phyloP scores from a whole-genome alignment of 2,888 invertebrate genomes.

The Tachina lurida region DNA sequence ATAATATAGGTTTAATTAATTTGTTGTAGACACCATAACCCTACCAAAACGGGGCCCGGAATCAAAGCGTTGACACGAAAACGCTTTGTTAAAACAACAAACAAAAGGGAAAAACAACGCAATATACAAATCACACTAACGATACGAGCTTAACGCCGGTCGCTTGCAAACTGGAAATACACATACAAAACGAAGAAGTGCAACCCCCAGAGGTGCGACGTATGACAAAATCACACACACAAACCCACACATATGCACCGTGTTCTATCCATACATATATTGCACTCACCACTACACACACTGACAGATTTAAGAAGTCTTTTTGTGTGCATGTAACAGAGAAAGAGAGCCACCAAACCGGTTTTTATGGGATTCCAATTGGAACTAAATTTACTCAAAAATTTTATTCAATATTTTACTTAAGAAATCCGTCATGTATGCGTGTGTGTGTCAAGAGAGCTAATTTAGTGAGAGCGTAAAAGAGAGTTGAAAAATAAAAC shows the following conservation, averaged over 20 bases:
- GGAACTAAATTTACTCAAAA: conserved; percentile 69
- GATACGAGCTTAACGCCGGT: conserved; percentile 83
- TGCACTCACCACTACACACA: conserved; percentile 32
- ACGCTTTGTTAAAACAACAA: conserved; percentile 66
- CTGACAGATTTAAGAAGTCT: conserved; percentile 6
- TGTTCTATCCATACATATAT: neutral
- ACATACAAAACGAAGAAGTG: conserved; percentile 79
- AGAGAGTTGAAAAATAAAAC: conserved; percentile 41
- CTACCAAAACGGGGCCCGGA: conserved; percentile 46
- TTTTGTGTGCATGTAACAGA: conserved; percentile 20
- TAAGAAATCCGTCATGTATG: neutral
- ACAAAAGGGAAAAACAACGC: conserved; percentile 72
- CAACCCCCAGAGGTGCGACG: conserved; percentile 77
- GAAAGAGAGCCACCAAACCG: conserved; percentile 60
- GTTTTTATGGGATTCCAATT: conserved; percentile 71
- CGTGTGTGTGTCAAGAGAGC: conserved; percentile 29
- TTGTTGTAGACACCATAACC: conserved; percentile 32
- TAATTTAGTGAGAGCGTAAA: conserved; percentile 3
- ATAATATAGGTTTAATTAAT: conserved; percentile 1
- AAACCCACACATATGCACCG: conserved; percentile 57
- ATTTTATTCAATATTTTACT: neutral
- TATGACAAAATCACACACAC: conserved; percentile 70
- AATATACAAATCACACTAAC: conserved; percentile 69
- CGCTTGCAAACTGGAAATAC: conserved; percentile 83
- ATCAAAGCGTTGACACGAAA: conserved; percentile 62